A percentile compares a stretch with the other conserved stretches of the same genome.
Conservation (phyloP, 1,140 invertebrate genomes). For the Tetramorium simillimum region DNA sequence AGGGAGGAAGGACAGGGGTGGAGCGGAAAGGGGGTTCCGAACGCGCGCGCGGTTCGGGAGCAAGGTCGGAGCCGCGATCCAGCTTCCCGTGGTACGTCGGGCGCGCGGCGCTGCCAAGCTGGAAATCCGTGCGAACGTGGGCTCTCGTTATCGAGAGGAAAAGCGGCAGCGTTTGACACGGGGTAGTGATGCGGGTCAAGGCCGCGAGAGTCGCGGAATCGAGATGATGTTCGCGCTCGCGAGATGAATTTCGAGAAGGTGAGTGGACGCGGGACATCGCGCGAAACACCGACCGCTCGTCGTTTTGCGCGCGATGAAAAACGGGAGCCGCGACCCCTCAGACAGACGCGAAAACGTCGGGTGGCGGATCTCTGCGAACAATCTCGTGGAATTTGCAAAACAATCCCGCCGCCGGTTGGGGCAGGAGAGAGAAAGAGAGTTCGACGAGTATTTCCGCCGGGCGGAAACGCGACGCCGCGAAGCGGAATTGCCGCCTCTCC, state of each 20-base stretch:
- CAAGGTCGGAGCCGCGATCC: slow-evolving; percentile 10
- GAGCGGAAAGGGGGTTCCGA: background rate
- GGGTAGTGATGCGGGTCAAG: slow-evolving; percentile 23
- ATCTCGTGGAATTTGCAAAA: slow-evolving; percentile 40
- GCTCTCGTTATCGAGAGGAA: slow-evolving; percentile 43
- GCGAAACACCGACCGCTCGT: too few relatives aligned
- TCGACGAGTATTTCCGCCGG: background rate
- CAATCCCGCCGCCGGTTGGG: slow-evolving; percentile 33
- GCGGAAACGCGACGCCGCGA: background rate
- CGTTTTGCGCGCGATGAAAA: background rate
- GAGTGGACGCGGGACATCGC: background rate
- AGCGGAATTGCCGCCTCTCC: slow-evolving; percentile 11
- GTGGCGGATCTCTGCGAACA: background rate
- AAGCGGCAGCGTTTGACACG: slow-evolving; percentile 23
- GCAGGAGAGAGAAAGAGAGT: background rate
- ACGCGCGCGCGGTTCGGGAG: slow-evolving; percentile 7
- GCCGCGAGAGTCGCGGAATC: slow-evolving; percentile 11
- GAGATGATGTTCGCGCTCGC: slow-evolving; percentile 2
- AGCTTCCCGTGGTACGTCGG: background rate
- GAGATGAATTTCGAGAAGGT: background rate
- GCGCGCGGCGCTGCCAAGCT: background rate
- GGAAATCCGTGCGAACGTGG: slow-evolving; percentile 18
- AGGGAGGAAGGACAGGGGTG: background rate
- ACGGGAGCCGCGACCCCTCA: background rate
- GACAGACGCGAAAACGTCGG: background rate